Percentiles rank a stretch among this genome's conserved stretches.
phyloP scores from a whole-genome alignment of 35 echinoderm and acorn worm genomes.

The Eucidaris tribuloides region DNA sequence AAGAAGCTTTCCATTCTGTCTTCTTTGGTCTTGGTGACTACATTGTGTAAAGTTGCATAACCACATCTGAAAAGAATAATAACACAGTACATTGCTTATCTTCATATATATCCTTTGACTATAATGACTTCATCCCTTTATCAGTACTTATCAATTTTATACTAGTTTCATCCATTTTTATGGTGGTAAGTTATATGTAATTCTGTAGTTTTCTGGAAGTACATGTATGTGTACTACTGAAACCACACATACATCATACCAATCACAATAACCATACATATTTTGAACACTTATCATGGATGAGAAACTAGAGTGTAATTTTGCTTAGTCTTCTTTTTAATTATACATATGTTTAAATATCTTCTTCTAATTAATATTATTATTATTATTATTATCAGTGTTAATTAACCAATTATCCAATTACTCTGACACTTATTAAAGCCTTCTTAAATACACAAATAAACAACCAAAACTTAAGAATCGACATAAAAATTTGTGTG shows the following conservation, averaged over 20 bases:
- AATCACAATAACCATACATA: too few relatives aligned
- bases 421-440: too few relatives aligned
- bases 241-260: too few relatives aligned
- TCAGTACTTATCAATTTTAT: neutral
- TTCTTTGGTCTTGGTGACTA: conserved; percentile 89
- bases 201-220: neutral
- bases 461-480: neutral
- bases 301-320: too few relatives aligned
- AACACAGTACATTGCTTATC: neutral
- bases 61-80: conserved; percentile 69
- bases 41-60: conserved; percentile 97
- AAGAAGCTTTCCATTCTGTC: conserved; percentile 99
- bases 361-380: too few relatives aligned
- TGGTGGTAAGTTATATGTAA: neutral
- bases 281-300: too few relatives aligned
- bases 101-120: neutral
- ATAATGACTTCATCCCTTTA: neutral
- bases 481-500: neutral
- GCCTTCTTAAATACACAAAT: too few relatives aligned
- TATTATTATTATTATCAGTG: too few relatives aligned
- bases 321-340: too few relatives aligned
- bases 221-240: too few relatives aligned
- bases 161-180: neutral
- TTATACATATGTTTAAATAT: too few relatives aligned
- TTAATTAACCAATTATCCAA: too few relatives aligned